Conservation (phyloP, 2,888 invertebrate species). For the Desoria tigrina region DNA sequence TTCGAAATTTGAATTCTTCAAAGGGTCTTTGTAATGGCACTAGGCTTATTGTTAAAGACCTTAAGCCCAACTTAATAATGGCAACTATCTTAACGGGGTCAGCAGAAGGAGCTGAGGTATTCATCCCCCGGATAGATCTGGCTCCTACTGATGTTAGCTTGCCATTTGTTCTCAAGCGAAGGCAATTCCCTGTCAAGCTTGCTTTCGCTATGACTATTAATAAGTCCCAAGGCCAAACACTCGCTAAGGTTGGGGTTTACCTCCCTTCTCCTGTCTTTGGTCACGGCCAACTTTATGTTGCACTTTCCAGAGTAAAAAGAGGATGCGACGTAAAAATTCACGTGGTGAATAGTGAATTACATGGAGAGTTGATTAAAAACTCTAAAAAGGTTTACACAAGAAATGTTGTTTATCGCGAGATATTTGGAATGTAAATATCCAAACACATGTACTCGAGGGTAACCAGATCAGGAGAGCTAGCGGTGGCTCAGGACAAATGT, state of each 20-base stretch:
- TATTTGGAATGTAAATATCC: slow-evolving; percentile 12
- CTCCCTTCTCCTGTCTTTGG: slow-evolving; percentile 31
- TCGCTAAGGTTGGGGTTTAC: slow-evolving; percentile 32
- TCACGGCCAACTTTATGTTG: slow-evolving; percentile 41
- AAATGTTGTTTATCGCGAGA: slow-evolving; percentile 23
- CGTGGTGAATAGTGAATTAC: not conserved
- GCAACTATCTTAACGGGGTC: slow-evolving; percentile 29
- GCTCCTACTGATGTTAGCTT: slow-evolving; percentile 23
- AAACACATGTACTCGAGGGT: too few relatives aligned
- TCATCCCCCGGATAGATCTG: slow-evolving; percentile 40
- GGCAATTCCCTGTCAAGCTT: slow-evolving; percentile 44
- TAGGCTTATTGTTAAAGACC: slow-evolving; percentile 32
- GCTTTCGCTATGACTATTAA: slow-evolving; percentile 38
- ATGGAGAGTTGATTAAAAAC: slow-evolving; percentile 14
- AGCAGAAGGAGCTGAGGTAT: slow-evolving; percentile 23
- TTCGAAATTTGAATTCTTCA: slow-evolving; percentile 43
- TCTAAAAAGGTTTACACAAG: slow-evolving; percentile 21
- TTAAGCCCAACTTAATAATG: slow-evolving; percentile 33
- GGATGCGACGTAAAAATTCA: slow-evolving; percentile 17
- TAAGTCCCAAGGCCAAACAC: slow-evolving; percentile 38
- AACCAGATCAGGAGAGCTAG: too few relatives aligned
- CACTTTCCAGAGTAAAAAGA: slow-evolving; percentile 24
- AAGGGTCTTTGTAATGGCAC: slow-evolving; percentile 51
- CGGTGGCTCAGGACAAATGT: too few relatives aligned
- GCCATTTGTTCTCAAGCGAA: slow-evolving; percentile 31